Evolutionary conservation across 2,113 vertebrate genomes (phyloP).

Genomic region (Melanostigma gelatinosum): DNA sequence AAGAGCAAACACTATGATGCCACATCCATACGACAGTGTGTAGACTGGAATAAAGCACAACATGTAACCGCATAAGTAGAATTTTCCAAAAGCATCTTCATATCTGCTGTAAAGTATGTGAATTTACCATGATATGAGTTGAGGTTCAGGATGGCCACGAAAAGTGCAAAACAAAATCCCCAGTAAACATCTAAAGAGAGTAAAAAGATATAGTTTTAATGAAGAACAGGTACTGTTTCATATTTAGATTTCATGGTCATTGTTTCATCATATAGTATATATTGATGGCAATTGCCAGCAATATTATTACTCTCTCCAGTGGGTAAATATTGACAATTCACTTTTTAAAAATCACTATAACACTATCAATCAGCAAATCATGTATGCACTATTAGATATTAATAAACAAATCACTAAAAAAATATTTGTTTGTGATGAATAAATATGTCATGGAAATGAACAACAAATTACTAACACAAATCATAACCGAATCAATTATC

Average conservation of each 20-base stretch:
- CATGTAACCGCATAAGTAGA: not conserved
- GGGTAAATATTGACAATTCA: not conserved
- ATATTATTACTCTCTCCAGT: not conserved
- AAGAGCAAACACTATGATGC: slow-evolving; percentile 71
- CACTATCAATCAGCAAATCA: not conserved
- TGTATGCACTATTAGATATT: not conserved
- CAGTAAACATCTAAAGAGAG: slow-evolving; percentile 65
- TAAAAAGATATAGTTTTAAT: not conserved
- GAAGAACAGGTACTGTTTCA: not conserved
- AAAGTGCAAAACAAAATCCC: slow-evolving; percentile 70
- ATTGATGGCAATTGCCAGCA: not conserved
- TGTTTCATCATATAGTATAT: not conserved
- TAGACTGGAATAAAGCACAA: slow-evolving; percentile 64
- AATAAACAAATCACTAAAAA: not conserved
- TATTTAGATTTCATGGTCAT: not conserved
- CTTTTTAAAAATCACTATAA: not conserved
- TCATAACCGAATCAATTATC: not conserved
- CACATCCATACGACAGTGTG: slow-evolving; percentile 75
- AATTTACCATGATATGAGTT: slow-evolving; percentile 64
- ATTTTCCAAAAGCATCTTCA: not conserved
- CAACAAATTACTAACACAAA: not conserved
- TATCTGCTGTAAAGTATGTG: not conserved
- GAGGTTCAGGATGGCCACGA: slow-evolving; percentile 63
- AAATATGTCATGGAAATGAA: not conserved
- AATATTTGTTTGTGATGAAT: not conserved